Evolutionary conservation across 2,888 invertebrate species (phyloP).

Genomic region (Micropterix aruncella): DNA sequence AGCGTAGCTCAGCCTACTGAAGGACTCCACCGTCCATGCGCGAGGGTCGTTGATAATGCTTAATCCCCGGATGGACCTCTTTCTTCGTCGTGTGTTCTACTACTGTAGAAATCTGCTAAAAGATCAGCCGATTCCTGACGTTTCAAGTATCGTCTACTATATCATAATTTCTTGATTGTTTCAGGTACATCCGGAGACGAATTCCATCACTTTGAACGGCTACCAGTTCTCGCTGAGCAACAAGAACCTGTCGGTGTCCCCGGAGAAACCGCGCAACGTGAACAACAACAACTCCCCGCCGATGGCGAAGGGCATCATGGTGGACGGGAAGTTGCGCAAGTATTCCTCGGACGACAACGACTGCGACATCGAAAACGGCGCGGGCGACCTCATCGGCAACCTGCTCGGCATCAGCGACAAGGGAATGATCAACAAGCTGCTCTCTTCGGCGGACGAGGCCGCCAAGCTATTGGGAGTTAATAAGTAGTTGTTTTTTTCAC

Average conservation of each 20-base stretch:
- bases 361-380: conserved; percentile 37
- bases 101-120: no score
- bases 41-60: no score
- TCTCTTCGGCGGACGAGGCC: conserved; percentile 72
- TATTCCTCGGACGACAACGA: conserved; percentile 38
- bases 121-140: conserved; percentile 7
- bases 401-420: conserved; percentile 77
- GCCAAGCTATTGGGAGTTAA: conserved; percentile 79
- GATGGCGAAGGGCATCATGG: conserved; percentile 32
- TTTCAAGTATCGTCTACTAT: conserved; percentile 7
- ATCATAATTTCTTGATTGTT: no score
- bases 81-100: no score
- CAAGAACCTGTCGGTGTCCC: conserved; percentile 8
- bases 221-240: conserved; percentile 11
- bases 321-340: conserved; percentile 23
- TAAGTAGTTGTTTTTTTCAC: no score
- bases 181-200: no score
- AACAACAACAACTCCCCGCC: conserved; percentile 43
- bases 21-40: no score
- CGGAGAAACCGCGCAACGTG: conserved; percentile 32
- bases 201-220: conserved; percentile 6
- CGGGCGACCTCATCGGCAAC: conserved; percentile 78
- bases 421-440: conserved; percentile 69
- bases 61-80: no score
- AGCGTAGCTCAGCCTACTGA: no score